Evolutionary conservation across 2,113 vertebrate genomes (phyloP), one percentile per base, ranked within the genome.

Genomic region (Herpailurus yagouaroundi): DNA sequence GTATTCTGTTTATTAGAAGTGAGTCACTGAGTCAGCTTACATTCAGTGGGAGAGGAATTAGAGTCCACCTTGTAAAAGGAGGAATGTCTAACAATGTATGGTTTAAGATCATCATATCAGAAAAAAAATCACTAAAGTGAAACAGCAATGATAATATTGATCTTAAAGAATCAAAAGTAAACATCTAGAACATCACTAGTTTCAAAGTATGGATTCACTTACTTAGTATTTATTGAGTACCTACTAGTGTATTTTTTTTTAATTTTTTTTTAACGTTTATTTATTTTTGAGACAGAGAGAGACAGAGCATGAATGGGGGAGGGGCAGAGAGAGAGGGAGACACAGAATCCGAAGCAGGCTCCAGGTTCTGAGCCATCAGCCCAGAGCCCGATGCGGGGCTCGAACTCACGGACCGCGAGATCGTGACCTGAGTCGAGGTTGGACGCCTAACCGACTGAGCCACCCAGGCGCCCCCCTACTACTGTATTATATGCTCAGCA

Each of bases 401-500:
- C 1, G 8, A 45, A 45, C 45, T 45, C 45, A 45, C 45, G 0
- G 0, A 45, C 45, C 8, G 0, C 1, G 8, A 45, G 45, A 45
- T 45, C 45, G 45, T 45, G 45, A 45, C 45, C 45, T 45, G 45
- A 45, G 45, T 7, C 8, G 7, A 45, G 8, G 45, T 45, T 0
- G 0, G 45, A 45, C 1, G 45, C 45, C 1, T 45, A 45, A 45
- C 45, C 8, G 7, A 45, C 45, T 45, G 45, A 45, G 45, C 7
- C 45, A 45, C 45, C 45, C 45, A 45, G 45, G 45, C 8, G 0
- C 45, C 45, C 8, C 45, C 14, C 31, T 74, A 23, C 13, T 27
- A 4, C 57, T 55, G 3, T 27, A 41, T 82, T 64, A 3, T 69
- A 16, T 9, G 10, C 23, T 94, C 10, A 69, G 64, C 10, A 15